Base-by-base conservation (phyloP, 1,140 invertebrate genomes). In the Nephotettix cincticeps region DNA sequence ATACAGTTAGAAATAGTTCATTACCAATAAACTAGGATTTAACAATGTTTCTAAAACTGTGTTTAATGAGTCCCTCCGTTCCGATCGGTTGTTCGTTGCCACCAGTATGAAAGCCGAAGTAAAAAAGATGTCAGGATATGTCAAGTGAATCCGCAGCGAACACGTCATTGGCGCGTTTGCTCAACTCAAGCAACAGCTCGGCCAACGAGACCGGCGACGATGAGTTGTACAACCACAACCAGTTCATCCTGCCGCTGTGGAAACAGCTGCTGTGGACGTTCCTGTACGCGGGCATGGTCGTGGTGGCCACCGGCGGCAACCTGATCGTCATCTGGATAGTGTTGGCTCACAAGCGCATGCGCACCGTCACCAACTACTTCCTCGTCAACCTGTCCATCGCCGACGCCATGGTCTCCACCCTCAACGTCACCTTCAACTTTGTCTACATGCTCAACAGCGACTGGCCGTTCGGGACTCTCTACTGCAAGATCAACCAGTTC, bases 291-390 rank as follows among this genome's bases (percentile, higher is more conserved):
- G 86, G 86, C 0, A 97, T 98, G 91, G 93, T 97, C 13, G 85
- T 93, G 68, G 92, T 97, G 47, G 93, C 95, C n/a, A 93, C 94
- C 13, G 89, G 92, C 30, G 94, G 96, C 0, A 98, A 98, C 81
- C 82, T 96, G 36, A 95, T 97, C 73, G 95, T 98, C 54, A 95
- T 98, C 74, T 97, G 94, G 92, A 97, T 97, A 73, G 95, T 97
- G 1, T 79, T 97, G 43, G 91, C 93, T 17, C 92, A 97, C 82
- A 89, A 93, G 71, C 84, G 94, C 69, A 98, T 98, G 96, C 82
- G 95, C 56, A 97, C 95, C 0, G 94, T 97, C 1, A 98, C 96
- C 61, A 98, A 98, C 83, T 97, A 97, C 79, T 97, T 98, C 80
- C 83, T 98, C 56, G 91, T 97, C n/a, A 98, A 98, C 79, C 82